phyloP scores from a whole-genome alignment of 2,797 vertebrate species.

The Pogoniulus pusillus region DNA sequence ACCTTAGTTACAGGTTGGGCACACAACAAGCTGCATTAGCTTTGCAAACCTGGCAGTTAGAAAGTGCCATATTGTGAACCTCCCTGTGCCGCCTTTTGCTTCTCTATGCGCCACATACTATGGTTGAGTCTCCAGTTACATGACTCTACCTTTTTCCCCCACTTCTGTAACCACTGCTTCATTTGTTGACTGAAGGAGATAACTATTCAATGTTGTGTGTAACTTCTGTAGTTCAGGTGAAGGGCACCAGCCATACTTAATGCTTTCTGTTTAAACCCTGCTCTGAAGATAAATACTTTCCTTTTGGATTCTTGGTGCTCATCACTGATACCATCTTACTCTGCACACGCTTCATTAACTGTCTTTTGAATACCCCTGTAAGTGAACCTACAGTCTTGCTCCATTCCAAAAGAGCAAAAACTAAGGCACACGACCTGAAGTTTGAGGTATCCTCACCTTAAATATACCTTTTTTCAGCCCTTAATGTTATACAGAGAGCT shows the following conservation, averaged over 20 bases:
- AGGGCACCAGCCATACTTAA: neutral
- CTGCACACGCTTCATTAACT: neutral
- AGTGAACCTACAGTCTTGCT: neutral
- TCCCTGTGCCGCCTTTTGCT: neutral
- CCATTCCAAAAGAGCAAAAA: neutral
- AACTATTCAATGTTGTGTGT: neutral
- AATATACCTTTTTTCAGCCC: neutral
- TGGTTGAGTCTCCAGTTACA: neutral
- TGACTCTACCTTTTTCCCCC: fast-evolving
- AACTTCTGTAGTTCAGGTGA: neutral
- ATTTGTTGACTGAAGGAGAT: neutral
- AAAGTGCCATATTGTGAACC: neutral
- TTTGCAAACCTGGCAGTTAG: neutral
- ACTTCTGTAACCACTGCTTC: neutral
- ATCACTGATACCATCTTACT: neutral
- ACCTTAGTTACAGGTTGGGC: neutral
- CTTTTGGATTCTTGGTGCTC: neutral
- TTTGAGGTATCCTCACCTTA: neutral
- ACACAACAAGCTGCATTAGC: neutral
- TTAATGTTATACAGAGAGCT: neutral
- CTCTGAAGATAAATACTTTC: neutral
- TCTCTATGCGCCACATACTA: neutral
- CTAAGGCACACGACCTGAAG: neutral
- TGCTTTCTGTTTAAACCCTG: neutral
- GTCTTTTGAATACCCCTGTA: neutral